Conservation (phyloP, 2,113 vertebrate genomes). For the Plotosus lineatus region DNA sequence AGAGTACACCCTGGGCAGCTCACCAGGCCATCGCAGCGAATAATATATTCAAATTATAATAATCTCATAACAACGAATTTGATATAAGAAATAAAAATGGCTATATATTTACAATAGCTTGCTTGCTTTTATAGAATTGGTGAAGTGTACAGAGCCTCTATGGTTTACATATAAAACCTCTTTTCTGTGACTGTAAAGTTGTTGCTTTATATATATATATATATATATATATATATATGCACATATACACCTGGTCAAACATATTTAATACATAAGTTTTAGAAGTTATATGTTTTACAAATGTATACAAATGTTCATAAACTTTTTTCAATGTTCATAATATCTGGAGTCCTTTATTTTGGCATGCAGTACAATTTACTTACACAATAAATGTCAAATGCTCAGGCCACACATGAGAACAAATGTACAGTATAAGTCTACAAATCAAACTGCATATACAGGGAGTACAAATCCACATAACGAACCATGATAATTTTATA, state of each 20-base stretch:
- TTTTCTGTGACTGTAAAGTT: not conserved
- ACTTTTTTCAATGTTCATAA: constrained; percentile 6
- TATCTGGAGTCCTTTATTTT: too few species aligned
- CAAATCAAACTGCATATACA: not conserved
- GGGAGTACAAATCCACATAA: not conserved
- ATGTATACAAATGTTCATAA: not conserved
- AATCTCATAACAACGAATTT: not conserved
- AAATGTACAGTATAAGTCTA: not conserved
- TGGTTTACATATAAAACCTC: not conserved
- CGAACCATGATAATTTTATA: not conserved
- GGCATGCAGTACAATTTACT: too few species aligned
- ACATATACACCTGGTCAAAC: constrained; percentile 22
- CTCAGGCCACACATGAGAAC: not conserved
- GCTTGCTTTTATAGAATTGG: not conserved
- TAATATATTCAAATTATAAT: not conserved
- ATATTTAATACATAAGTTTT: not conserved
- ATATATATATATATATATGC: too few species aligned
- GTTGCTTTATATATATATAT: too few species aligned
- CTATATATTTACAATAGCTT: not conserved
- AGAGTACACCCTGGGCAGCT: too few species aligned
- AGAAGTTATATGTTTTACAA: not conserved
- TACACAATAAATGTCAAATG: too few species aligned
- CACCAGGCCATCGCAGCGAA: not conserved
- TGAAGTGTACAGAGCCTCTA: not conserved
- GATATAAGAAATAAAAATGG: too few species aligned